Conservation (phyloP, 2,888 invertebrate genomes). For the Timandra comae region DNA sequence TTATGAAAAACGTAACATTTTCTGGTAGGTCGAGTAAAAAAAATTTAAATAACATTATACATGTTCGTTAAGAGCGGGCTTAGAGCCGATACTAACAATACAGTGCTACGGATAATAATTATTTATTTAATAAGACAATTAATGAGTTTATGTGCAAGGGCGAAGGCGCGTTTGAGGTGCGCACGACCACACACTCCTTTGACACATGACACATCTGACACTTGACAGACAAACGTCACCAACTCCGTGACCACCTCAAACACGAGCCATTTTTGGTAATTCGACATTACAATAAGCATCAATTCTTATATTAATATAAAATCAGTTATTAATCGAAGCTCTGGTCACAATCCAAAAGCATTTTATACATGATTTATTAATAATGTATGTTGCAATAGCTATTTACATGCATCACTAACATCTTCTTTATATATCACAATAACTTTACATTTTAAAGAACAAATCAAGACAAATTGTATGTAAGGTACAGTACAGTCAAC, state of each 20-base stretch:
- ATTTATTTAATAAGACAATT: constrained; percentile 15
- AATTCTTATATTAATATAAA: constrained; percentile 20
- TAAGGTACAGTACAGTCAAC: too few species aligned
- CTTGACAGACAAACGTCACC: too few species aligned
- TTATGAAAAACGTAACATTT: constrained; percentile 60
- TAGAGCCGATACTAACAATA: constrained; percentile 49
- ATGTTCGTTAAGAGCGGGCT: constrained; percentile 25
- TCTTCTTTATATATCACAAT: constrained; percentile 45
- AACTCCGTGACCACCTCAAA: constrained; percentile 25
- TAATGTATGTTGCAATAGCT: constrained; percentile 25
- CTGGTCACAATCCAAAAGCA: too few species aligned
- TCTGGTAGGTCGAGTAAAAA: constrained; percentile 58
- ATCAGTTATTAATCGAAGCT: too few species aligned
- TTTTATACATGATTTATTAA: constrained; percentile 10
- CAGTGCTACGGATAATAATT: constrained; percentile 39
- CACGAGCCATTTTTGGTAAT: constrained; percentile 54
- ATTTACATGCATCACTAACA: constrained; percentile 47
- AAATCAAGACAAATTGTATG: too few species aligned
- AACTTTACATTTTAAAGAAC: too few species aligned
- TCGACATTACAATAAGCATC: constrained; percentile 46
- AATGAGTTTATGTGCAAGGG: constrained; percentile 31
- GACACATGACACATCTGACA: too few species aligned
- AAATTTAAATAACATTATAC: constrained; percentile 32
- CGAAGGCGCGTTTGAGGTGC: constrained; percentile 12
- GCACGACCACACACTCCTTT: constrained; percentile 1